These are phyloP conservation scores for Chroicocephalus ridibundus DNA, from an alignment of 2,113 vertebrate genomes.

Conservation along the genomic window DNA sequence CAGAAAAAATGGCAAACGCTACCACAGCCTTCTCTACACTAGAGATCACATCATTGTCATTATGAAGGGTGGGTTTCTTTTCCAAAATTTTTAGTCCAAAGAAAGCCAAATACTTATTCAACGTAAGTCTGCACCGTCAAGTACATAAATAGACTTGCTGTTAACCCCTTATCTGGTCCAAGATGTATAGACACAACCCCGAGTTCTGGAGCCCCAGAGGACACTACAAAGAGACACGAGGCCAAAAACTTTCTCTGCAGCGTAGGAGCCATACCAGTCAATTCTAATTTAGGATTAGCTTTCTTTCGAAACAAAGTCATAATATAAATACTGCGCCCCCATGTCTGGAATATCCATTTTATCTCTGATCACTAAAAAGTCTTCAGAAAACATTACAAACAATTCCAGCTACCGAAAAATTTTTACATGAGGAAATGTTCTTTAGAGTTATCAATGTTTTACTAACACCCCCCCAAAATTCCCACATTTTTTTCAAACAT, in stretches of 20 bases:
- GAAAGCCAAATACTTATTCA: background rate
- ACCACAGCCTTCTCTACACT: background rate
- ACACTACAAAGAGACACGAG: background rate
- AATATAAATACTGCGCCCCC: background rate
- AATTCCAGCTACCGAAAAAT: background rate
- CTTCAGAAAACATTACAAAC: background rate
- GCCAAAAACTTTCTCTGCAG: background rate
- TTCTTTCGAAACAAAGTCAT: background rate
- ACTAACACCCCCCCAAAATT: background rate
- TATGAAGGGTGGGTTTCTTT: background rate
- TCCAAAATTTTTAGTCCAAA: background rate
- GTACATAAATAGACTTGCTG: background rate
- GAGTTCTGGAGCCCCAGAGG: background rate
- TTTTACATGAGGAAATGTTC: background rate
- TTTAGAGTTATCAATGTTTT: background rate
- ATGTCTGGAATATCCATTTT: background rate
- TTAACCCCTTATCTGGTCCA: background rate
- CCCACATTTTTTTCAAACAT: background rate
- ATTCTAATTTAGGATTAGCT: background rate
- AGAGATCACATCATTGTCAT: background rate
- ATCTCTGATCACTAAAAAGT: background rate
- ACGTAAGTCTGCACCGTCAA: fast-evolving
- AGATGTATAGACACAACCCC: background rate
- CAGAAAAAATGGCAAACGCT: background rate
- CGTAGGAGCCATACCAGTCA: background rate